Percentiles rank a stretch among this genome's conserved stretches.
Evolutionary conservation across 2,113 vertebrate species (phyloP).

Genomic region (Hydropotes inermis): DNA sequence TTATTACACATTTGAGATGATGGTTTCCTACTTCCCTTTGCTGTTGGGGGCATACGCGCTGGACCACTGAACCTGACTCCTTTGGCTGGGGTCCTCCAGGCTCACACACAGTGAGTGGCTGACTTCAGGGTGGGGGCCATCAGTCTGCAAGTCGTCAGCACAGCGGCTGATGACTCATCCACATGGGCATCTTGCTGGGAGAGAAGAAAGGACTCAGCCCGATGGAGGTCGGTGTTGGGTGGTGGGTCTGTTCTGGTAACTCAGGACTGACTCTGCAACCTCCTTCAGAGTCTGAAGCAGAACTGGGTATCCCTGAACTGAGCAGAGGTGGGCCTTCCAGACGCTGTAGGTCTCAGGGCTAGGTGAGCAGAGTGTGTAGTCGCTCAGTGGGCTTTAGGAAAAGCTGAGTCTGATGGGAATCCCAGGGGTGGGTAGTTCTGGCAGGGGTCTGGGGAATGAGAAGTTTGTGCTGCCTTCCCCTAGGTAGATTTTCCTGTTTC

Average conservation of each 20-base stretch:
- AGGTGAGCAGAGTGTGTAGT: neutral
- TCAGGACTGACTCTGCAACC: neutral
- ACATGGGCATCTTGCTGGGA: neutral
- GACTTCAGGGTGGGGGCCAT: neutral
- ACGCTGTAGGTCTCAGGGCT: neutral
- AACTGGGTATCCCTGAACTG: neutral
- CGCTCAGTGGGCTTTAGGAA: neutral
- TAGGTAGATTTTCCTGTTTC: neutral
- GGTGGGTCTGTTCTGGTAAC: neutral
- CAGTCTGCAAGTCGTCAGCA: neutral
- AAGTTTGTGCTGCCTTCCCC: neutral
- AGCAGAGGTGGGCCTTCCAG: neutral
- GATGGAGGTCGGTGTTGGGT: neutral
- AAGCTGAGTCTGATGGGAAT: neutral
- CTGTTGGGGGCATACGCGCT: neutral
- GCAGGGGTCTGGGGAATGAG: neutral
- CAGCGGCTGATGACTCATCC: accelerated
- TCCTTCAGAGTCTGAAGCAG: neutral
- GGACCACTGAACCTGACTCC: neutral
- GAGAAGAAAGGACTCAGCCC: neutral
- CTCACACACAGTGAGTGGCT: neutral
- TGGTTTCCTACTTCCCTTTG: neutral
- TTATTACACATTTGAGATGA: neutral
- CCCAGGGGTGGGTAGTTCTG: neutral
- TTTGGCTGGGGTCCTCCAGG: neutral